Evolutionary conservation across 2,888 invertebrate species (phyloP), one percentile per base, ranked within the genome.

Genomic region (Seira sanloemensis): DNA sequence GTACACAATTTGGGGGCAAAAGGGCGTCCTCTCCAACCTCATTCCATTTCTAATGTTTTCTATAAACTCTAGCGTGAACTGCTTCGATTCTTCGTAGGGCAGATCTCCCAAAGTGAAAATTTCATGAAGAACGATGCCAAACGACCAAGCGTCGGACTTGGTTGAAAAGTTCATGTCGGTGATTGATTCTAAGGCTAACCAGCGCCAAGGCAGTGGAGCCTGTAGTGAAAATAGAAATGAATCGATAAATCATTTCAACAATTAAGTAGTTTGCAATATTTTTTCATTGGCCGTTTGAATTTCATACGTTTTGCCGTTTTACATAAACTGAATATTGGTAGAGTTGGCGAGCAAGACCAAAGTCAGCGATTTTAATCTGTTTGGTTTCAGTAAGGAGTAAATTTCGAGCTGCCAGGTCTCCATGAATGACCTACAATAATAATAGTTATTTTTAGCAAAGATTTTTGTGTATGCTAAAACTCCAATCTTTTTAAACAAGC

Each of bases 251-350:
- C 5, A 37, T n/a, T n/a, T n/a, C 12, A 74, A n/a, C 7, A 74
- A 9, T 23, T 21, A 23, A n/a, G 24, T 68, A 24, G 7, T 7
- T 18, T 18, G 23, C 18, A 68, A 23, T 68, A 68, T 19, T 24
- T 23, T 16, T 27, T 26, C n/a, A 18, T 2, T 71, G 12, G 2
- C 24, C 71, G 27, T 71, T n/a, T 18, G 1, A 26, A 18, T 71
- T 18, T 27, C 71, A 71, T 80, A 86, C 86, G 69, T 84, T 84
- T 58, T 86, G 84, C n/a, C 69, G 62, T 23, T 81, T 84, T 0
- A 86, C 84, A 62, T 86, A 86, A 50, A 81, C 67, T 0, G 86
- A 72, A 24, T 86, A 86, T 18, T 80, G 72, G 69, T 86, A 86
- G 12, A 86, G 65, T 26, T 86, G 86, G 37, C 86, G 77, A 24